Evolutionary conservation across 2,797 vertebrate species (phyloP), one percentile per base, ranked within the genome.

Genomic region (Schizothorax lantsangensis): DNA sequence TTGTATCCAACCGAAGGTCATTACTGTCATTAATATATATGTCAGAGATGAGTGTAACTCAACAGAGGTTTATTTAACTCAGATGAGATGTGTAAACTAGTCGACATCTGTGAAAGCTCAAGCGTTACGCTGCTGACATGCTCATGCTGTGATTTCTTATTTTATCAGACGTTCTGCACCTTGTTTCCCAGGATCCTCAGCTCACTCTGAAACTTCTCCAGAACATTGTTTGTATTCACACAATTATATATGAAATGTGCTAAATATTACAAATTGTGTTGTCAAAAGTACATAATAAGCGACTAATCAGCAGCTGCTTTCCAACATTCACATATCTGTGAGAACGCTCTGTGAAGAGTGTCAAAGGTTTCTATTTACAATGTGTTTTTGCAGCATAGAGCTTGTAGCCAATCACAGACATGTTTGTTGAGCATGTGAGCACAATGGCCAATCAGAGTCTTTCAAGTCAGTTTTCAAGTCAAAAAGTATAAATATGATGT

Each of bases 61-160:
- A 64, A 36, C 38, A 64, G 43, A 45, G 78, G 78, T 80, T 80
- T 80, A 80, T 80, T 80, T 45, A 80, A 79, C 57, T 62, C 74
- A 8, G 78, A 19, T 26, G 40, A 64, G 59, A 79, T 2, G 77
- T 43, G 23, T 79, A 79, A 62, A 79, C 77, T 19, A 11, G 23
- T 3, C 0, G 5, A 45, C 78, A 30, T 64, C 78, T 80, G 78
- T 21, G 9, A 33, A 80, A 64, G 57, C 78, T 80, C 78, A 45
- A n/a, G 6, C n/a, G 8, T 45, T 45, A 64, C 54, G 5, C 36
- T 19, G 36, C 38, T 26, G 57, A 79, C n/a, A 40, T 15, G 17
- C 77, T 10, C 36, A n/a, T 57, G 30, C 47, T 38, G 49, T 4
- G 19, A 6, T 79, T 79, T 59, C 21, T 59, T 62, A 59, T 17